Base-by-base conservation (phyloP, 2,797 vertebrate species). In the Myotis pilosus region DNA sequence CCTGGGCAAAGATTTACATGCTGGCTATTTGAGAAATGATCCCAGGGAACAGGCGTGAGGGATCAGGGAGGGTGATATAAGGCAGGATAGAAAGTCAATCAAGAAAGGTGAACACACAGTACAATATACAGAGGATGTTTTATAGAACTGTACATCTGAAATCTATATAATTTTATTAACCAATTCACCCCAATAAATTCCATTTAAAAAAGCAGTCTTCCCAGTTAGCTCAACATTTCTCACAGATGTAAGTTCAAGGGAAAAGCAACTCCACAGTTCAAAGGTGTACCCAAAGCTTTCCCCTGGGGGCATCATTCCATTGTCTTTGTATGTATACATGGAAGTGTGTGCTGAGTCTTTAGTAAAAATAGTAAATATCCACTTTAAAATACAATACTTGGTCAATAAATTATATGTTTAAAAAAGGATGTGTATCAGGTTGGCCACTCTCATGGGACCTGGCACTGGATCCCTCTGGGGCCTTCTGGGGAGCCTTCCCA, bases 151-250 rank as follows among this genome's bases (percentile, higher is more conserved):
- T 22, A 33, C 6, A 33, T 47, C 74, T 53, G n/a, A 33, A 51
- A 33, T 13, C n/a, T 53, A 51, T 51, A 76, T 51, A 76, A 53
- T 53, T 33, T 36, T 76, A 53, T 76, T 33, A 53, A 53, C 49
- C 19, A 53, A 51, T 51, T 33, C n/a, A 33, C 30, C 3, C 49
- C 30, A 76, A 33, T 76, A 76, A 51, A 53, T 22, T 76, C 3
- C 4, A 53, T 33, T 53, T 33, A 23, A 33, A 53, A 94, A 94
- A 87, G 20, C 60, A 62, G 28, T 76, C n/a, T 90, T 89, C n/a
- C 75, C 25, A 66, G 33, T 80, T 89, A 89, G 30, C 36, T 80
- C 89, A 68, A 17, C 68, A 95, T 60, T 93, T 95, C 51, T 87
- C 87, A 76, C 8, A 53, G 38, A 72, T 81, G 16, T 47, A 84